phyloP scores from a whole-genome alignment of 2,113 vertebrate genomes.

The Amphilophus citrinellus region DNA sequence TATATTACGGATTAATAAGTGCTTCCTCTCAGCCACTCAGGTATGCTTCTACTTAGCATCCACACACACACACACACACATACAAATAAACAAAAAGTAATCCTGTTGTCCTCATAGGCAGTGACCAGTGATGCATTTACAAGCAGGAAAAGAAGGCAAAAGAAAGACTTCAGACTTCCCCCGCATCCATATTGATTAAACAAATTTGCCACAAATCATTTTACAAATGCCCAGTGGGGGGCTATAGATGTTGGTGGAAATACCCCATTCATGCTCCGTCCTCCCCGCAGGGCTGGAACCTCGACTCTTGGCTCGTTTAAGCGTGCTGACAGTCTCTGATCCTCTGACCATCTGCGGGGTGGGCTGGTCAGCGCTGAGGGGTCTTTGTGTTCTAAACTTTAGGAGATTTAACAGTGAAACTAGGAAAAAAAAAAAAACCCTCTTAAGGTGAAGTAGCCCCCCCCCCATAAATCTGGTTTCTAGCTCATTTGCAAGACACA shows the following conservation, averaged over 20 bases:
- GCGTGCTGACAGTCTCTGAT: constrained; percentile 93
- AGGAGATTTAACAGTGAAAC: constrained; percentile 64
- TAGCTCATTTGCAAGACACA: constrained; percentile 49
- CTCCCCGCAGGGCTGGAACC: constrained; percentile 73
- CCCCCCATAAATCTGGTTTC: constrained; percentile 28
- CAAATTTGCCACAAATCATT: constrained; percentile 99
- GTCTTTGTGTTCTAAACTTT: constrained; percentile 70
- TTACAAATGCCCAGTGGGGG: constrained; percentile 95
- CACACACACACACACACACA: not conserved
- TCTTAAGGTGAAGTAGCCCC: constrained; percentile 4
- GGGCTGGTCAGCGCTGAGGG: constrained; percentile 80
- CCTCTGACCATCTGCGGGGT: constrained; percentile 91
- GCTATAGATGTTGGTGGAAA: constrained; percentile 87
- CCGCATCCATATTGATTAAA: constrained; percentile 92
- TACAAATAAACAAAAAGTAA: not conserved
- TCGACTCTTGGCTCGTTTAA: constrained; percentile 80
- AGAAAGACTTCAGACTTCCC: constrained; percentile 63
- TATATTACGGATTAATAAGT: constrained; percentile 16
- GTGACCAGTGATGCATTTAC: constrained; percentile 44
- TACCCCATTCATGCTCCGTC: constrained; percentile 87
- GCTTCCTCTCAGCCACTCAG: constrained; percentile 8
- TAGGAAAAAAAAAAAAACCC: not conserved
- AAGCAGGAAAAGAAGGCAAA: constrained; percentile 2
- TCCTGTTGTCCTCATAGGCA: not conserved
- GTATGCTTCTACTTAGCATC: constrained; percentile 11